Evolutionary conservation across 2,113 vertebrate species (phyloP).

Genomic region (Danionella cerebrum): DNA sequence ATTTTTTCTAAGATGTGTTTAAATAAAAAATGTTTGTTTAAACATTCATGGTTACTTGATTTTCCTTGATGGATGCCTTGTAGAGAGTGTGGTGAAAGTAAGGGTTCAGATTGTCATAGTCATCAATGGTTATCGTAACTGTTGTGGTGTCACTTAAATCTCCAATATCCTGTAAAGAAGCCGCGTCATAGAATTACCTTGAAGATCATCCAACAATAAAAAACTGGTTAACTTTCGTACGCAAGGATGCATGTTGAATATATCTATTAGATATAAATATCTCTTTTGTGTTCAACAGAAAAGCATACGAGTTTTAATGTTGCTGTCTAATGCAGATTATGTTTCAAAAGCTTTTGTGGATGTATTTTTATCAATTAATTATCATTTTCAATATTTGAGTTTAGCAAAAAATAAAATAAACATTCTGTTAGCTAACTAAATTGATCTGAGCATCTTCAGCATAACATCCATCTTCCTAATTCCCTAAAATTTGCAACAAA

Average conservation of each 20-base stretch:
- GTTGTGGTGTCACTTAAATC: conserved; percentile 28
- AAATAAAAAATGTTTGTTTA: neutral
- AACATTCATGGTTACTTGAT: conserved; percentile 52
- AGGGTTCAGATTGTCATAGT: conserved; percentile 71
- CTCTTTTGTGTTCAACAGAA: neutral
- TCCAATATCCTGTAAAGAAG: conserved; percentile 41
- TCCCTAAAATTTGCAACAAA: no score
- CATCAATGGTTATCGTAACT: conserved; percentile 51
- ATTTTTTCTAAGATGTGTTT: neutral
- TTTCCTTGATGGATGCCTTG: conserved; percentile 56
- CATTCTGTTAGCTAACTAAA: no score
- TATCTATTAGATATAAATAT: no score
- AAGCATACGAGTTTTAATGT: no score
- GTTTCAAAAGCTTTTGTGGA: no score
- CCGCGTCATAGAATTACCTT: neutral
- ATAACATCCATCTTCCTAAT: no score
- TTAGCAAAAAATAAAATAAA: no score
- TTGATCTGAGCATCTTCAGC: no score
- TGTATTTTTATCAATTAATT: no score
- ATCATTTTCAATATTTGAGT: no score
- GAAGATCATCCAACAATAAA: neutral
- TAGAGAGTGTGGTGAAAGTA: conserved; percentile 64
- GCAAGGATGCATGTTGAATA: no score
- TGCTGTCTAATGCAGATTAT: no score
- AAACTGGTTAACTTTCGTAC: neutral